A percentile compares a stretch with the other conserved stretches of the same genome.
These are phyloP conservation scores for Pteruthius melanotis DNA, from an alignment of 2,113 vertebrate species.

Conservation along the genomic window DNA sequence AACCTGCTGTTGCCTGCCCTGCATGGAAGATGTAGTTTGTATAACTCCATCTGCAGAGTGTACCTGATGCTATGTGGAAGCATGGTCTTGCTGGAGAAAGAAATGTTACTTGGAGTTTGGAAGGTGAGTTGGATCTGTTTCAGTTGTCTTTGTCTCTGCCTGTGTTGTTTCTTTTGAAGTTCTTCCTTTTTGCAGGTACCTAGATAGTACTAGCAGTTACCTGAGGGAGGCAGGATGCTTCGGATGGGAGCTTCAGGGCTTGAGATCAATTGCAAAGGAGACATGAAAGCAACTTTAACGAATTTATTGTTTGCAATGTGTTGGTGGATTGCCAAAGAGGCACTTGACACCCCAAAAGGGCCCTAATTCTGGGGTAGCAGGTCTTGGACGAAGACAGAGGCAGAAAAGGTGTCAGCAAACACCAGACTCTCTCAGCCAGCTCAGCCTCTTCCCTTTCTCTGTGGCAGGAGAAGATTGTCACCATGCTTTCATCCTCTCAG, in stretches of 20 bases:
- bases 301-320: background rate
- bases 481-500: background rate
- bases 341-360: background rate
- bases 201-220: background rate
- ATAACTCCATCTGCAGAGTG: background rate
- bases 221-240: background rate
- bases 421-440: background rate
- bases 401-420: background rate
- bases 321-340: background rate
- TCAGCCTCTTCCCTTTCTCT: background rate
- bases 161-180: background rate
- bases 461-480: background rate
- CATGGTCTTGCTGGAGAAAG: background rate
- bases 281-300: background rate
- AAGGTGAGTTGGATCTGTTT: background rate
- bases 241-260: background rate
- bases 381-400: background rate
- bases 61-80: background rate
- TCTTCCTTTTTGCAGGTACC: background rate
- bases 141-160: background rate
- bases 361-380: background rate
- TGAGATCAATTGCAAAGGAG: background rate
- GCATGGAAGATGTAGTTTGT: accelerated
- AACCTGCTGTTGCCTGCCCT: background rate
- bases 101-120: background rate